Evolutionary conservation across 2,888 invertebrate species (phyloP).

Genomic region (Trichacis sp.): DNA sequence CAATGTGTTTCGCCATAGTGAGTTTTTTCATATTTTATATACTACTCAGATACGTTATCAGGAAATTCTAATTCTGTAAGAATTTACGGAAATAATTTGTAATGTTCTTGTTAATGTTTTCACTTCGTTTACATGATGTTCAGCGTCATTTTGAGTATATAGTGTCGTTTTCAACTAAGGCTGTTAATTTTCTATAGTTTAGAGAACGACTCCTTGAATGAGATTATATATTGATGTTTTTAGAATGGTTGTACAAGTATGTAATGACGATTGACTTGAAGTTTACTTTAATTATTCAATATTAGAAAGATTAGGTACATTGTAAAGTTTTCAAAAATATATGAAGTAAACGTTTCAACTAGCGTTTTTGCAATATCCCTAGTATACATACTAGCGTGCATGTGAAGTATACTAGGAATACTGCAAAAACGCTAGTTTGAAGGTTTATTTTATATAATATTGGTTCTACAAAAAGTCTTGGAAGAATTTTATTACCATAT

Average conservation of each 20-base stretch:
- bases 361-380: neutral
- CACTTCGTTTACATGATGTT: constrained; percentile 4
- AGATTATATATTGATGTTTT: constrained; percentile 2
- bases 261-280: too few species aligned
- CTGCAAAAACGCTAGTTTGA: neutral
- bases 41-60: constrained; percentile 4
- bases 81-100: neutral
- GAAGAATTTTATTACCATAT: neutral
- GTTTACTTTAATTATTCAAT: too few species aligned
- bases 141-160: neutral
- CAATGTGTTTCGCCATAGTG: neutral
- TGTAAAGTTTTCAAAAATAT: too few species aligned
- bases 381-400: too few species aligned
- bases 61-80: constrained; percentile 9
- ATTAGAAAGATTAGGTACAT: too few species aligned
- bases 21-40: constrained; percentile 1
- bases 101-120: constrained; percentile 24
- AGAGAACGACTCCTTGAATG: neutral
- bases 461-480: neutral
- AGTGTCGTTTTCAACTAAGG: constrained; percentile 6
- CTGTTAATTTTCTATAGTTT: constrained; percentile 39
- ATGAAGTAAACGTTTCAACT: neutral
- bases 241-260: neutral
- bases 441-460: neutral
- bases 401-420: neutral